phyloP scores from a whole-genome alignment of 2,888 invertebrate species.

The Hypomecis punctinalis region DNA sequence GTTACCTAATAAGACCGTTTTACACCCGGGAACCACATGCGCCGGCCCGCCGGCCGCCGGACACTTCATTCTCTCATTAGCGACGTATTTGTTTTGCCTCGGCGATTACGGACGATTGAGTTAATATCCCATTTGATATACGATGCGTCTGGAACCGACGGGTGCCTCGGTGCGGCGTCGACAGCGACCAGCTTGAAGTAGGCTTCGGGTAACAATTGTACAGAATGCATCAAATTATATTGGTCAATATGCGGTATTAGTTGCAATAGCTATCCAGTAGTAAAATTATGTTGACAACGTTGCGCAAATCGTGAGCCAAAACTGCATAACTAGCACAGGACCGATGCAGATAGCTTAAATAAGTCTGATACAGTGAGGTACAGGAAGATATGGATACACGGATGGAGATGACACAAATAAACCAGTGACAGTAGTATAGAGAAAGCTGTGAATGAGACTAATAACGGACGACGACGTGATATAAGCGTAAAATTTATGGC shows the following conservation, averaged over 20 bases:
- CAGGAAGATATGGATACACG: constrained; percentile 37
- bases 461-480: too few relatives aligned
- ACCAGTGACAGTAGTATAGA: too few relatives aligned
- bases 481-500: too few relatives aligned
- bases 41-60: constrained; percentile 63
- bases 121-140: constrained; percentile 79
- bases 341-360: too few relatives aligned
- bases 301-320: too few relatives aligned
- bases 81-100: constrained; percentile 78
- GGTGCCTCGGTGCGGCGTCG: constrained; percentile 57
- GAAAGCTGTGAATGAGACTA: too few relatives aligned
- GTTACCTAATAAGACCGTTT: constrained; percentile 85
- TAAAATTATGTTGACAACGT: too few relatives aligned
- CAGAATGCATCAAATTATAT: too few relatives aligned
- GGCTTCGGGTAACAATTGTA: constrained; percentile 52
- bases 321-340: too few relatives aligned
- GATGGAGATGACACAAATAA: constrained; percentile 28
- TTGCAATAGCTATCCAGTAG: too few relatives aligned
- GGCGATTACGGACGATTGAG: constrained; percentile 77
- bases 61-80: constrained; percentile 81
- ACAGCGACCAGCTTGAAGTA: constrained; percentile 57
- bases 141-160: constrained; percentile 68
- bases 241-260: too few relatives aligned
- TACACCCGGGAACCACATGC: constrained; percentile 81
- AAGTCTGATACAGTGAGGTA: too few relatives aligned